Evolutionary conservation across 2,888 invertebrate genomes (phyloP), one percentile per base, ranked within the genome.

Genomic region (Sialis lutaria): DNA sequence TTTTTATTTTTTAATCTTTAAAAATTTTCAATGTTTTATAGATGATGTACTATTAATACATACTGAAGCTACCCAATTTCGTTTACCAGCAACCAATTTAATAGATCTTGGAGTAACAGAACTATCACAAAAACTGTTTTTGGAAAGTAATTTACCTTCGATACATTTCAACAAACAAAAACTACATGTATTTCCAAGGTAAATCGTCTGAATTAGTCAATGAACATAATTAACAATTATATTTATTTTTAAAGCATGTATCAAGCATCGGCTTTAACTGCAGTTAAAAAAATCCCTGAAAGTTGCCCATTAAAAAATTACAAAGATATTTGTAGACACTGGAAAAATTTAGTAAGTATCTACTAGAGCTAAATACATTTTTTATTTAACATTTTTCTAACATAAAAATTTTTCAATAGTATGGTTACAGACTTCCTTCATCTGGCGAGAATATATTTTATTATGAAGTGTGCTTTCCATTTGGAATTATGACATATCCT

Each of bases 281-380:
- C 13, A 6, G 9, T 12, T 34, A 43, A 9, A 6, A 2, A 32
- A n/a, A 43, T 43, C 7, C 10, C 43, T 13, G 8, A 33, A 33
- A 12, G 6, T 5, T 43, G 43, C 22, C 43, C 43, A 5, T 32
- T 43, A n/a, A 43, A 8, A 33, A n/a, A 35, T n/a, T 45, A 39
- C 7, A 37, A 44, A 13, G 40, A 50, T 6, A 46, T 50, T 9
- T 32, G 44, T 35, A 40, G 50, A 6, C 50, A 50, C 33, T 50
- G 50, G 50, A 50, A 50, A 44, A 50, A 50, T 41, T 47, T 46
- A 10, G 50, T 50, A 44, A 43, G 41, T 35, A 10, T 30, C n/a
- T 34, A 42, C 35, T 40, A 34, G 34, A 12, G n/a, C 13, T 42
- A 10, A 5, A 35, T 9, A 35, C n/a, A 35, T 3, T 35, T 35